Conservation (phyloP, 2,113 vertebrate species). For the Junco hyemalis region DNA sequence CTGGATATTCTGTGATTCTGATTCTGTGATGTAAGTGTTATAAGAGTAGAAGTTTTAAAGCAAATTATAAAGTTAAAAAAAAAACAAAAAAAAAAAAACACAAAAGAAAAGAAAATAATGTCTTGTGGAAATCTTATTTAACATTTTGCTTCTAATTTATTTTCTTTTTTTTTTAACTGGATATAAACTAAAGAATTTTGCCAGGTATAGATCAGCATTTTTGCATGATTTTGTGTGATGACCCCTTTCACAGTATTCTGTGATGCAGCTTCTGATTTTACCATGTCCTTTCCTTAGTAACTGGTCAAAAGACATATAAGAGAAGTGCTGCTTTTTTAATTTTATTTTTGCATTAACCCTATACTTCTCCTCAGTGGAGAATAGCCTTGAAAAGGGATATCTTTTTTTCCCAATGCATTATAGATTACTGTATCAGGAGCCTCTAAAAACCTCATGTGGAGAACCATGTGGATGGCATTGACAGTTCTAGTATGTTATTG, state of each 20-base stretch:
- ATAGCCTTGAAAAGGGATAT: conserved; percentile 1
- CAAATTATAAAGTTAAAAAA: neutral
- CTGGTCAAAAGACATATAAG: neutral
- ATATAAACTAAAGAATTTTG: neutral
- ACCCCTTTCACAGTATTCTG: neutral
- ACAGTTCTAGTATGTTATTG: conserved; percentile 18
- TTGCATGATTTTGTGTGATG: neutral
- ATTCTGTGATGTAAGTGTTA: neutral
- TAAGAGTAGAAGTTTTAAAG: neutral
- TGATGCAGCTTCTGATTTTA: neutral
- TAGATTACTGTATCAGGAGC: conserved; percentile 15
- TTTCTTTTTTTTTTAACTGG: neutral
- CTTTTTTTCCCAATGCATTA: neutral
- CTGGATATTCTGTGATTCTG: neutral
- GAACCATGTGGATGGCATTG: conserved; percentile 25
- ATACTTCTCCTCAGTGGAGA: neutral
- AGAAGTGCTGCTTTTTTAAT: neutral
- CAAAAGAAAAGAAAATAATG: neutral
- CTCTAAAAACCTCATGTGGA: conserved; percentile 21
- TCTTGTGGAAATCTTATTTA: neutral
- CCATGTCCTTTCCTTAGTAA: neutral
- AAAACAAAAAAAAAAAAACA: neutral
- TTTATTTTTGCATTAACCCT: neutral
- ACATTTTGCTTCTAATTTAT: neutral
- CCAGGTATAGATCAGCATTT: neutral